These are phyloP conservation scores for Synanthedon formicaeformis DNA, from an alignment of 2,888 invertebrate species.

Conservation along the genomic window DNA sequence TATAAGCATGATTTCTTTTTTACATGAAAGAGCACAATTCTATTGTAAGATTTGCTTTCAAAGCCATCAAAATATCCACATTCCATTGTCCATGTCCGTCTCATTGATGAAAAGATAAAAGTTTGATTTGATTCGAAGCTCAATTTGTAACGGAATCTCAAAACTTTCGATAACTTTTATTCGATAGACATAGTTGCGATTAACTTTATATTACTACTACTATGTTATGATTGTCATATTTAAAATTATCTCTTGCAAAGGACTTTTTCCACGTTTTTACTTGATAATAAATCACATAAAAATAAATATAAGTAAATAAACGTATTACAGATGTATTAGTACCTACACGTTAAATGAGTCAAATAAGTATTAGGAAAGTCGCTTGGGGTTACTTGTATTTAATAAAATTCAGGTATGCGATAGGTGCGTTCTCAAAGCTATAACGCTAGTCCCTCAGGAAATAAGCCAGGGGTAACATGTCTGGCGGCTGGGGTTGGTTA, in stretches of 20 bases:
- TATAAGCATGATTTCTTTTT: too few species aligned
- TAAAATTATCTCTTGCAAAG: too few species aligned
- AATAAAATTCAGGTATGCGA: slow-evolving; percentile 38
- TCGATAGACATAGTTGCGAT: too few species aligned
- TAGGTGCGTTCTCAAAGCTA: slow-evolving; percentile 40
- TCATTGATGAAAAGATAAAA: slow-evolving; percentile 60
- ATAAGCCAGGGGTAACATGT: slow-evolving; percentile 34
- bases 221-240: too few species aligned
- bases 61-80: slow-evolving; percentile 22
- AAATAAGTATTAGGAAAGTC: not conserved
- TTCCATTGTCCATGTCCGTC: slow-evolving; percentile 41
- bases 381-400: slow-evolving; percentile 15
- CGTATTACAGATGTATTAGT: too few species aligned
- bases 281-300: too few species aligned
- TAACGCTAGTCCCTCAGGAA: slow-evolving; percentile 49
- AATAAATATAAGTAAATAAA: too few species aligned
- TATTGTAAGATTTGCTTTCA: not conserved
- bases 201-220: too few species aligned
- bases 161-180: slow-evolving; percentile 11
- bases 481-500: slow-evolving; percentile 15
- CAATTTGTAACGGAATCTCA: slow-evolving; percentile 34
- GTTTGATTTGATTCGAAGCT: slow-evolving; percentile 61
- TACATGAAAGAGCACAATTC: too few species aligned
- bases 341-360: too few species aligned
- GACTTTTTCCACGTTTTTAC: too few species aligned